Conservation (phyloP, 2,113 vertebrate genomes). For the Taxidea taxus region DNA sequence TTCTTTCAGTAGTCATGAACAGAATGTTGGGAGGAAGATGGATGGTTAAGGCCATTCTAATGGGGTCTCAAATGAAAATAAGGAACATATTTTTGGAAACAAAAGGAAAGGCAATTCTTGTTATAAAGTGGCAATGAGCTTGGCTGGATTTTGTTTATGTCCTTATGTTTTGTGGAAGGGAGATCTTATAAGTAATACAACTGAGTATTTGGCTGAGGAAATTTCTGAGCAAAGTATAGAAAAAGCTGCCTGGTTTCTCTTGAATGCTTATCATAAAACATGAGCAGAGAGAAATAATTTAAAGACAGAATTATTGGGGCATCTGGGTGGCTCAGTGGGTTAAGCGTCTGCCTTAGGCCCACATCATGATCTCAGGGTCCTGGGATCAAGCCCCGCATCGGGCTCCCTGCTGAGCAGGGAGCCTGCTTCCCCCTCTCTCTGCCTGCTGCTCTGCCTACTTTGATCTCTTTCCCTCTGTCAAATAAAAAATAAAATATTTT, state of each 20-base stretch:
- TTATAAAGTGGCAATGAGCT: neutral
- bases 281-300: neutral
- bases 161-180: neutral
- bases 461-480: too few relatives aligned
- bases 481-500: too few relatives aligned
- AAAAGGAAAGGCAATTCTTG: neutral
- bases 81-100: neutral
- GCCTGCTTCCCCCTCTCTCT: too few relatives aligned
- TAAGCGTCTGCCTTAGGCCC: too few relatives aligned
- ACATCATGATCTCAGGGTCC: too few relatives aligned
- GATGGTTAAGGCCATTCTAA: neutral
- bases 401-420: too few relatives aligned
- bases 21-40: neutral
- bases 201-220: neutral
- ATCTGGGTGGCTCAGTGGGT: too few relatives aligned
- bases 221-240: neutral
- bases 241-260: neutral
- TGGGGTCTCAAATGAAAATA: neutral
- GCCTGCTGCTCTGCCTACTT: too few relatives aligned
- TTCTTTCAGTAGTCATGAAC: neutral
- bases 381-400: too few relatives aligned
- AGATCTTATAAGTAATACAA: neutral
- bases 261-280: neutral
- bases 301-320: neutral
- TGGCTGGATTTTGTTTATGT: neutral